Base-by-base conservation (phyloP, 2,888 invertebrate genomes). In the Hybos culiciformis region DNA sequence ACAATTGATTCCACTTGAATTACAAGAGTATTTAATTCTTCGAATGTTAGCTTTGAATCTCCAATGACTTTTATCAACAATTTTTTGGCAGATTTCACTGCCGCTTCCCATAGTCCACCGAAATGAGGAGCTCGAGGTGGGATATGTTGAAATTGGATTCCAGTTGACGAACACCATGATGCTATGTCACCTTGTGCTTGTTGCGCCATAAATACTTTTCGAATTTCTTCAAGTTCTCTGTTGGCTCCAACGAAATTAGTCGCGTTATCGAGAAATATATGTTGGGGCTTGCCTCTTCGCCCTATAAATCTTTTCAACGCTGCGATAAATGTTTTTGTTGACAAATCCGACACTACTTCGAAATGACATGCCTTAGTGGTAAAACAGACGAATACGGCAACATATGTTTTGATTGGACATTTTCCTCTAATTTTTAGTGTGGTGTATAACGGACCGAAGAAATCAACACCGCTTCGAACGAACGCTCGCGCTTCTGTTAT, bases 371-470 rank as follows among this genome's bases (percentile, higher is more conserved):
- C 44, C 21, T 44, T 46, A 2, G 37, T 42, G 8, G 36, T 17
- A 29, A 39, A 39, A 12, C 26, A 39, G 8, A 39, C 39, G 18
- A 39, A 39, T 18, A 39, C 26, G 1, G 37, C 42, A 17, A 41
- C 19, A 31, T 33, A 48, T 1, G 24, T 6, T 29, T 46, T 46
- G 14, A 14, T 26, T 6, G 23, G 31, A 12, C 14, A 12, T 14
- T 14, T 18, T 5, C 37, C 20, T 24, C 42, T n/a, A 33, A 31
- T 36, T 17, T 38, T 32, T 36, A 29, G 42, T 17, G 39, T 39
- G 18, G 39, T 47, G 43, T 41, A 46, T 29, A 52, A 32, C 39
- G 46, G 50, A 39, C 46, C 47, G 4, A 23, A 39, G 31, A 43
- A 39, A 26, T 43, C 43, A 5, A 43, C 36, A n/a, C 43, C 39